These are phyloP conservation scores for Spatula clypeata DNA, from an alignment of 2,797 vertebrate species.

Conservation along the genomic window DNA sequence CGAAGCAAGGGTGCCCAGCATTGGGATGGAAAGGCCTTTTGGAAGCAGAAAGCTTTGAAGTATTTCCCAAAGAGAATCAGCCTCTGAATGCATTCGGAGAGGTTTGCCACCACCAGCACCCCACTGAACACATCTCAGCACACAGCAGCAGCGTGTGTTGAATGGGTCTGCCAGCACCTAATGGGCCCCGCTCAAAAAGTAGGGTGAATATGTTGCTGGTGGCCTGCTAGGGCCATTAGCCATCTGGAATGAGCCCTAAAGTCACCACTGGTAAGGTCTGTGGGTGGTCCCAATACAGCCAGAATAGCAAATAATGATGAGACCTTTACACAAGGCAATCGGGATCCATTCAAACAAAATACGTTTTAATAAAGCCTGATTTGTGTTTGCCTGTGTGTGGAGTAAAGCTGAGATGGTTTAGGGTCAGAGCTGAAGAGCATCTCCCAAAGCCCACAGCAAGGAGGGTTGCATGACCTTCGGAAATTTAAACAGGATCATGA, in stretches of 20 bases:
- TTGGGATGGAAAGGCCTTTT: not conserved
- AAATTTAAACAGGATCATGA: conserved; percentile 11
- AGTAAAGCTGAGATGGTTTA: not conserved
- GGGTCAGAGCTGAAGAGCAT: not conserved
- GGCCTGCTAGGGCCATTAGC: not conserved
- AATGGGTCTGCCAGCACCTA: not conserved
- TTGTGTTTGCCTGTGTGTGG: fast-evolving
- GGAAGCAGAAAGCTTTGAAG: not conserved
- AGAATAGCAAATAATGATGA: conserved; percentile 17
- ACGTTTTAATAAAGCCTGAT: not conserved
- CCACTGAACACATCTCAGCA: fast-evolving
- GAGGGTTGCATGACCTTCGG: conserved; percentile 11
- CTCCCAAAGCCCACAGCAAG: not conserved
- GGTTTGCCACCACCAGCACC: not conserved
- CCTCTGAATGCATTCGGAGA: not conserved
- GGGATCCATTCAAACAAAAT: conserved; percentile 5
- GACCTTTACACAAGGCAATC: not conserved
- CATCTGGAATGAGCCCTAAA: not conserved
- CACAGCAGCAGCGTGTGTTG: not conserved
- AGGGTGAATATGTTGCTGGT: not conserved
- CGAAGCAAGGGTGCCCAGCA: not conserved
- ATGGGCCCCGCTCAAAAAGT: not conserved
- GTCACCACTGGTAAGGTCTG: not conserved
- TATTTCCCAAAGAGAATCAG: not conserved
- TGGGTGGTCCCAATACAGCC: not conserved